phyloP scores from a whole-genome alignment of 2,888 invertebrate genomes.

The Perithous albicinctus region DNA sequence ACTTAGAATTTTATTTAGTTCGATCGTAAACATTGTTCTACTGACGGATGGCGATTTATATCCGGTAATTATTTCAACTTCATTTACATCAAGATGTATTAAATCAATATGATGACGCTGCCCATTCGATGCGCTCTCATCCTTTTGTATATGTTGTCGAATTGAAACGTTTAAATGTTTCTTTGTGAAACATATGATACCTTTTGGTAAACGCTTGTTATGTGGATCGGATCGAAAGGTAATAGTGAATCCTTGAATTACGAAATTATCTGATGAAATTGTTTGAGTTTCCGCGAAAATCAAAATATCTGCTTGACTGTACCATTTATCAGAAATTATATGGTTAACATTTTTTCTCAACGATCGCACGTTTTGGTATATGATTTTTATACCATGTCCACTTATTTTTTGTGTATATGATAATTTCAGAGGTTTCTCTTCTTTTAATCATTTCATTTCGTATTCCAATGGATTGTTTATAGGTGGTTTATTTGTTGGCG shows the following conservation, averaged over 20 bases:
- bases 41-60: constrained; percentile 53
- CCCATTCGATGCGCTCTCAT: constrained; percentile 12
- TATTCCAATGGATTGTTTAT: constrained; percentile 22
- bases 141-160: constrained; percentile 29
- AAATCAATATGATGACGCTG: constrained; percentile 50
- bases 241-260: constrained; percentile 17
- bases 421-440: constrained; percentile 10
- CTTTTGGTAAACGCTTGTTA: constrained; percentile 26
- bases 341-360: constrained; percentile 41
- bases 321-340: constrained; percentile 45
- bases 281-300: constrained; percentile 54
- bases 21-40: constrained; percentile 10
- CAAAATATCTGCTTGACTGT: constrained; percentile 44
- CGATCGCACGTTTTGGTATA: constrained; percentile 54
- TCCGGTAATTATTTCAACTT: constrained; percentile 51
- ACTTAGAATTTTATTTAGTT: constrained; percentile 26
- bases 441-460: constrained; percentile 31
- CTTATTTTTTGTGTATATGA: constrained; percentile 19
- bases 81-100: constrained; percentile 20
- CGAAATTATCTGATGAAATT: constrained; percentile 7
- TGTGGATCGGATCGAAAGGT: constrained; percentile 32
- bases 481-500: constrained; percentile 19
- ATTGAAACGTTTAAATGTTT: constrained; percentile 2
- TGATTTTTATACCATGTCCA: constrained; percentile 41
- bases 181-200: constrained; percentile 40